These are phyloP conservation scores for Metopia argyrocephala DNA, from an alignment of 2,888 invertebrate species.

Conservation along the genomic window DNA sequence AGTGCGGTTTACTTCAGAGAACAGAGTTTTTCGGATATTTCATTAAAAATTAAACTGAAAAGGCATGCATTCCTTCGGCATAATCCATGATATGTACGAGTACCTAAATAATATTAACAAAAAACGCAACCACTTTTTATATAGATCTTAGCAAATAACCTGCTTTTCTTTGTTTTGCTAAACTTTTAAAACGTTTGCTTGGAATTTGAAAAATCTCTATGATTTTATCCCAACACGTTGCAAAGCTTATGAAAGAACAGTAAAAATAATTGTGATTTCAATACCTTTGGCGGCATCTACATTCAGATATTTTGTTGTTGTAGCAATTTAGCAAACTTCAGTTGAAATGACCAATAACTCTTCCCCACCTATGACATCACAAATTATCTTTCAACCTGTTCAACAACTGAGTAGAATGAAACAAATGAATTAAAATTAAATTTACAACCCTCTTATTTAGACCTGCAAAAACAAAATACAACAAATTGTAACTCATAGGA, in stretches of 20 bases:
- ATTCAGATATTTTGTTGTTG: neutral
- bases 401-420: constrained; percentile 43
- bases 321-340: neutral
- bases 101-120: no score
- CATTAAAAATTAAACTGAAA: no score
- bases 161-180: no score
- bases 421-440: constrained; percentile 30
- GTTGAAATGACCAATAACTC: neutral
- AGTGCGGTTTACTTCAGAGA: no score
- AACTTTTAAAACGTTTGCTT: no score
- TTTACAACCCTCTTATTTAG: constrained; percentile 25
- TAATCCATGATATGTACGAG: no score
- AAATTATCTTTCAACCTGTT: constrained; percentile 4
- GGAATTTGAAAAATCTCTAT: no score
- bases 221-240: no score
- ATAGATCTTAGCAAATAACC: no score
- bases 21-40: no score
- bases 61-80: no score
- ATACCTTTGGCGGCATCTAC: constrained; percentile 25
- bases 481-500: constrained; percentile 25
- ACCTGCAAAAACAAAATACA: neutral
- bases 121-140: no score
- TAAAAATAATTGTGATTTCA: neutral
- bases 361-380: neutral
- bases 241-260: neutral